Evolutionary conservation across 1,140 invertebrate species (phyloP), one percentile per base, ranked within the genome.

Genomic region (Zeugodacus cucurbitae): DNA sequence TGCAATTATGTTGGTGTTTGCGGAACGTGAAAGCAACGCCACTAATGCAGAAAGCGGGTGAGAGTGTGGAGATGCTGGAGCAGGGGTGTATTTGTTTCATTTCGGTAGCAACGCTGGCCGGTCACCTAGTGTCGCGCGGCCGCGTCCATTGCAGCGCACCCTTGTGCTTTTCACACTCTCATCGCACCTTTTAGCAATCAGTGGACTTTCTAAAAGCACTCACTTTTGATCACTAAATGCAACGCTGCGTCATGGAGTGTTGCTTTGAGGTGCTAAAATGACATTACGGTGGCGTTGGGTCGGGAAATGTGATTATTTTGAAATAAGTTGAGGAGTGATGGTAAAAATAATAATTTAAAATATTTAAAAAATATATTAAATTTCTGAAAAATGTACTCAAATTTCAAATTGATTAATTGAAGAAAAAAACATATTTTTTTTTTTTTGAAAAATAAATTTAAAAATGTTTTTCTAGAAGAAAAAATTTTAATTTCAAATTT

Each of bases 1-100:
- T 74, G 70, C 37, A 74, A 74, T 74, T 74, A 74, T 74, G 32
- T 44, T 74, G 70, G 29, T 74, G 70, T 74, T 74, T 41, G 32
- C 34, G 0, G 70, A 17, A 41, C 3, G 37, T 29, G 70, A 37
- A 74, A 41, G 34, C 70, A 74, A 37, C 6, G 70, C 70, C 70
- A 74, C 70, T 37, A 74, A 74, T 74, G 37, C 70, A 41, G 10
- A 41, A 74, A 37, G 37, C 70, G 34, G 22, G 22, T 54, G 48
- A 11, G 20, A 17, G 48, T 54, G 48, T 54, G 37, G 3, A 7
- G 3, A 7, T 41, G 37, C 7, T n/a, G n/a, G n/a, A n/a, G n/a
- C n/a, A n/a, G n/a, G 37, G 3, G 37, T 41, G 37, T 7, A 7
- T 41, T 17, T 14, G 48, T 54, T 54, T 54, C 20, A 54, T 54